Conservation (phyloP, 2,797 vertebrate species). For the Macropodus opercularis region DNA sequence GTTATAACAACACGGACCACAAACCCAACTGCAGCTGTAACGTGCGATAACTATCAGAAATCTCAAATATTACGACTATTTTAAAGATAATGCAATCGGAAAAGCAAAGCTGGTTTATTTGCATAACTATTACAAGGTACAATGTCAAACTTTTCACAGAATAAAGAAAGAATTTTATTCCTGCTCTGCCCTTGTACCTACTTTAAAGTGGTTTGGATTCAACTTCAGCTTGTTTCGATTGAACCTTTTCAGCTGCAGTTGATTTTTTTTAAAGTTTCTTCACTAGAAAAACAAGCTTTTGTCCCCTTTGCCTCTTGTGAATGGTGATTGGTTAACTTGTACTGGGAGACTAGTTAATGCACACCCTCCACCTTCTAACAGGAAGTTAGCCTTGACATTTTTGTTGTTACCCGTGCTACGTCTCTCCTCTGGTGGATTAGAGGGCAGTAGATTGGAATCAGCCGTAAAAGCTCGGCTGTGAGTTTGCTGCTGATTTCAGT, state of each 20-base stretch:
- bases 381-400: background rate
- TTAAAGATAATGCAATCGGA: background rate
- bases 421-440: too few species aligned
- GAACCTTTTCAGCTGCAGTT: too few species aligned
- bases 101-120: background rate
- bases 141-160: background rate
- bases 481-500: conserved; percentile 14
- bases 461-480: background rate
- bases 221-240: too few species aligned
- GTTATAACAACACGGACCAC: background rate
- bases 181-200: background rate
- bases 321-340: background rate
- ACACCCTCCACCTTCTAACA: too few species aligned
- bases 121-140: background rate
- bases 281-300: too few species aligned
- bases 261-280: too few species aligned
- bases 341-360: too few species aligned
- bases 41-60: accelerated
- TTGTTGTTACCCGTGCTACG: too few species aligned
- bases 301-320: background rate
- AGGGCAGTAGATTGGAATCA: background rate
- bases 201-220: background rate
- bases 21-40: background rate
- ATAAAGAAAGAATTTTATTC: background rate
- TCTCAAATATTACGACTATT: background rate